Base-by-base conservation (phyloP, 2,888 invertebrate species). In the Ochlodes sylvanus region DNA sequence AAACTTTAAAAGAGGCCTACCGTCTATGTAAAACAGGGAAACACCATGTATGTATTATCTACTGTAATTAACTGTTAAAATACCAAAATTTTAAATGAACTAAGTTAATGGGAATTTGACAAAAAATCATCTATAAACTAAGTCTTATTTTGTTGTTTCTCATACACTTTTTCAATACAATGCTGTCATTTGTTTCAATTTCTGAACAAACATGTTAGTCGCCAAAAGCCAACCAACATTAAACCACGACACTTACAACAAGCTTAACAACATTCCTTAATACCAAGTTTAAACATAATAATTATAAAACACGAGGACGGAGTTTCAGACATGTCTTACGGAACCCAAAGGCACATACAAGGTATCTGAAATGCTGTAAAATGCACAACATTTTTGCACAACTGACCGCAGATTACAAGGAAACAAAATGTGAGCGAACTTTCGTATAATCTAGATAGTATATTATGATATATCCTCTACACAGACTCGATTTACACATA, bases 341-440 rank as follows among this genome's bases (percentile, higher is more conserved):
- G 71, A 73, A 73, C 70, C 65, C 69, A 63, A 71, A 73, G 69
- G 70, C 72, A 72, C 72, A 64, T 67, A 42, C n/a, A 63, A 52
- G 61, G 57, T 69, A 57, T 63, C 54, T 7, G 15, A 60, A 42
- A 64, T 44, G 32, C 63, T 44, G 54, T 34, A 34, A 71, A 63
- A 69, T 71, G 69, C 69, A 65, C 27, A 27, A 27, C 27, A 4
- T 27, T 27, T 27, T 27, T 27, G 27, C 27, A 27, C 71, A 72
- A 42, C 60, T 66, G 58, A 70, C 63, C 66, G 64, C 69, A 68
- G 70, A 72, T 66, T 52, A 57, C 60, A 41, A 52, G 17, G 4
- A 58, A 57, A 12, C 34, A 15, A 52, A n/a, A 19, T 21, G 50
- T 62, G 14, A 52, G 17, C 38, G 21, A 15, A 38, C 32, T 47